Percentiles rank a stretch among this genome's conserved stretches.
phyloP scores from a whole-genome alignment of 2,113 vertebrate species.

The Mirounga angustirostris region DNA sequence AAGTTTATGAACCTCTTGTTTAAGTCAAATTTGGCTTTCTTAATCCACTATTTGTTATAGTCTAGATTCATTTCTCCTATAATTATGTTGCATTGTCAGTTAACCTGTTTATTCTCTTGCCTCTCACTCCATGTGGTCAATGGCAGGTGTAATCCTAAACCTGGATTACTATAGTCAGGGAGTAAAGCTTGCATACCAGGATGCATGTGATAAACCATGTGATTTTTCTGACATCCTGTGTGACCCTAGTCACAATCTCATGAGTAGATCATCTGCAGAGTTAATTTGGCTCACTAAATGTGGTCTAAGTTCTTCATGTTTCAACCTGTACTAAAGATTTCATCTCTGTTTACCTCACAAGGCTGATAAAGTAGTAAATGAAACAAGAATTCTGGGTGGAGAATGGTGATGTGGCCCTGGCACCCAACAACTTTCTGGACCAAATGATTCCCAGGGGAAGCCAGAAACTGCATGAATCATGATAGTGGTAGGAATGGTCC shows the following conservation, averaged over 20 bases:
- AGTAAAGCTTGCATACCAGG: not conserved
- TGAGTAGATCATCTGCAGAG: not conserved
- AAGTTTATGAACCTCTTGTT: not conserved
- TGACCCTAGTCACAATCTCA: not conserved
- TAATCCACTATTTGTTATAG: not conserved
- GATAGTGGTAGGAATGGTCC: not conserved
- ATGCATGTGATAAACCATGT: not conserved
- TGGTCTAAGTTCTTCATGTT: not conserved
- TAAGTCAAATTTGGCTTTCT: slow-evolving; percentile 41
- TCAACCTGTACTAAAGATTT: not conserved
- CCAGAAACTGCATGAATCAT: not conserved
- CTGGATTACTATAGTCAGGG: not conserved
- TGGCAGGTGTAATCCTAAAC: not conserved
- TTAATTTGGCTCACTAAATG: not conserved
- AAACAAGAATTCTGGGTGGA: not conserved
- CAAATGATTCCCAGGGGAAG: not conserved
- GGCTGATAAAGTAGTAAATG: not conserved
- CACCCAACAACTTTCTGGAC: not conserved
- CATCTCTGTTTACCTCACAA: not conserved
- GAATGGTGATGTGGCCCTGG: too few relatives aligned
- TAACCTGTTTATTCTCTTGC: not conserved
- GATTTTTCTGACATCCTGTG: not conserved
- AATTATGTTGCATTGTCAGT: not conserved
- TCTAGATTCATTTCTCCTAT: not conserved
- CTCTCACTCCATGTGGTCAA: not conserved